Evolutionary conservation across 2,888 invertebrate genomes (phyloP).

Genomic region (Artemia sinica): DNA sequence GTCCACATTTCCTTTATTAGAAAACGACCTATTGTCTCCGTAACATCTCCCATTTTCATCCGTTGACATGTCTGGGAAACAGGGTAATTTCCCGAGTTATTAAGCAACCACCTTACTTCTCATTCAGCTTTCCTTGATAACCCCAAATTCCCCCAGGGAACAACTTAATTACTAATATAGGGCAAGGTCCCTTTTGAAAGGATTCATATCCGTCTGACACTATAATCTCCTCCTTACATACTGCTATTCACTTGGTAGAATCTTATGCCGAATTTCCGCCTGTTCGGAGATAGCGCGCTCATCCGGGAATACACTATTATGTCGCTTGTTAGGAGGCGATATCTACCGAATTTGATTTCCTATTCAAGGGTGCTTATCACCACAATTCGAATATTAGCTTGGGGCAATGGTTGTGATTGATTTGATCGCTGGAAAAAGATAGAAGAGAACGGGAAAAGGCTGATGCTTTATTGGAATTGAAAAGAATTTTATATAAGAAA

Average conservation of each 20-base stretch:
- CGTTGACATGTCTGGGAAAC: background rate
- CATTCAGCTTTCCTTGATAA: background rate
- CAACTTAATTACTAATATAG: conserved; percentile 12
- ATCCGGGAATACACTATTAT: conserved; percentile 13
- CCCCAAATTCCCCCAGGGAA: background rate
- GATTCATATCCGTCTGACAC: conserved; percentile 10
- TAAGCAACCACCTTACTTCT: background rate
- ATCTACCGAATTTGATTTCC: conserved; percentile 14
- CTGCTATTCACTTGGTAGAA: conserved; percentile 7
- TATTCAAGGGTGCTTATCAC: background rate
- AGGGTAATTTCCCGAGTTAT: background rate
- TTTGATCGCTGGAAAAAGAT: too few species aligned
- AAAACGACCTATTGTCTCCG: too few species aligned
- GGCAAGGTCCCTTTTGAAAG: background rate
- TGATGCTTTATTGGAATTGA: too few species aligned
- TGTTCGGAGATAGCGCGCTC: conserved; percentile 10
- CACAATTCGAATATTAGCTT: too few species aligned
- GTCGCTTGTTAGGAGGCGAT: conserved; percentile 12
- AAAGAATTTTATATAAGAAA: too few species aligned
- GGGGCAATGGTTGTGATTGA: too few species aligned
- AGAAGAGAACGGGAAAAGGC: too few species aligned
- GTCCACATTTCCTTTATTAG: too few species aligned
- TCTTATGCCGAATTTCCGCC: conserved; percentile 12
- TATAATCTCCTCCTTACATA: conserved; percentile 11
- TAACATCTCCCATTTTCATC: too few species aligned